Conservation (phyloP, 1,140 invertebrate genomes). For the Aphelenchoides besseyi region DNA sequence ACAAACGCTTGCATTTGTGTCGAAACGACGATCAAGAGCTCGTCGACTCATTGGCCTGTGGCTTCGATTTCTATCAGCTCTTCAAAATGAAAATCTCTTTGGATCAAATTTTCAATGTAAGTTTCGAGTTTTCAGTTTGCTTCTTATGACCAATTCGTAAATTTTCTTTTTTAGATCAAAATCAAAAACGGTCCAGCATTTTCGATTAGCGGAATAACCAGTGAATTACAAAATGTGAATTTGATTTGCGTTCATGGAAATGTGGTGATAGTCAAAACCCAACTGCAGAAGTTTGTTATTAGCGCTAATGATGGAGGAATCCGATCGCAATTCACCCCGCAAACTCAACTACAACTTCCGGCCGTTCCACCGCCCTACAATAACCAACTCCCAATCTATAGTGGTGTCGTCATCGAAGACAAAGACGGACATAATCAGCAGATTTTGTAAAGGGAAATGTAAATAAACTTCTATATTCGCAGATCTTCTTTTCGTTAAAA, state of each 20-base stretch:
- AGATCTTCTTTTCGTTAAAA: no score
- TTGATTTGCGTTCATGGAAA: slow-evolving; percentile 16
- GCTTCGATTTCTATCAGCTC: not conserved
- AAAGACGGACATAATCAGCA: slow-evolving; percentile 9
- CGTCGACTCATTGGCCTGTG: not conserved
- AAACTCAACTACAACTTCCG: not conserved
- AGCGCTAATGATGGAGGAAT: not conserved
- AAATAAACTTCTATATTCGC: no score
- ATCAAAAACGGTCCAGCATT: slow-evolving; percentile 3
- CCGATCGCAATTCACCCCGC: not conserved
- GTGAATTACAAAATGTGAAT: not conserved
- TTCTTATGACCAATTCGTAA: no score
- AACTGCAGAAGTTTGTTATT: not conserved
- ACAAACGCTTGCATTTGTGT: slow-evolving; percentile 2
- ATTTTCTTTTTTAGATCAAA: not conserved
- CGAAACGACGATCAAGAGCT: not conserved
- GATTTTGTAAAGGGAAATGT: no score
- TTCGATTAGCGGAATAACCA: not conserved
- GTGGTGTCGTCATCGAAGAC: slow-evolving; percentile 4
- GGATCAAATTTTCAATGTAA: not conserved
- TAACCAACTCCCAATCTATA: not conserved
- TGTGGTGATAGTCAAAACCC: not conserved
- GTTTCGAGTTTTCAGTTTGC: no score
- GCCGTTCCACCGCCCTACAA: slow-evolving; percentile 10
- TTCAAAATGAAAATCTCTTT: slow-evolving; percentile 8